phyloP scores from a whole-genome alignment of 2,888 invertebrate species.

The Odontomyia ornata region DNA sequence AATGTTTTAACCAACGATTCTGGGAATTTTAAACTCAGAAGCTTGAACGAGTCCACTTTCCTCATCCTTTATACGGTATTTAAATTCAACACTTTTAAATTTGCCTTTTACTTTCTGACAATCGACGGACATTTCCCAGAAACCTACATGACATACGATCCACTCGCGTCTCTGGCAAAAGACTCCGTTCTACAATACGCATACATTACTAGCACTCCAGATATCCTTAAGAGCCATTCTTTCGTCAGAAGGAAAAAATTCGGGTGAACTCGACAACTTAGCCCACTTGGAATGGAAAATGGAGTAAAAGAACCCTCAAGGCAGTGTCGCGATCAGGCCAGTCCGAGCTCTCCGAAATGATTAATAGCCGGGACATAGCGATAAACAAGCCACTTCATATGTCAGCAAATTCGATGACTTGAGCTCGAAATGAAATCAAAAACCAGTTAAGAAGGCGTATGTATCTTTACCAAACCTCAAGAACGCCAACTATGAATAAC shows the following conservation, averaged over 20 bases:
- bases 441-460: conserved; percentile 45
- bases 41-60: no score
- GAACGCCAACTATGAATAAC: neutral
- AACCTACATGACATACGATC: no score
- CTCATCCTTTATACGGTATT: no score
- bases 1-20: no score
- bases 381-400: conserved; percentile 49
- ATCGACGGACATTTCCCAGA: no score
- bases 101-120: no score
- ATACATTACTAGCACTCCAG: neutral
- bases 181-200: no score
- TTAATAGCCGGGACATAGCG: conserved; percentile 45
- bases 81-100: no score
- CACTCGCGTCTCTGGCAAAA: no score
- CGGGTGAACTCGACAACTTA: neutral
- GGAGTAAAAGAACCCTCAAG: neutral
- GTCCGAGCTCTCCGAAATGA: conserved; percentile 36
- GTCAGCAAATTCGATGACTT: conserved; percentile 49
- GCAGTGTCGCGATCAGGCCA: conserved; percentile 14
- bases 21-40: no score
- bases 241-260: neutral
- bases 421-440: conserved; percentile 41
- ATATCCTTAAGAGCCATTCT: conserved; percentile 2
- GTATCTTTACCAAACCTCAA: conserved; percentile 7
- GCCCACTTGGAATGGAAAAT: no score